Base-by-base conservation (phyloP, 35 echinoderm and acorn worm genomes). In the Heliocidaris tuberculata region DNA sequence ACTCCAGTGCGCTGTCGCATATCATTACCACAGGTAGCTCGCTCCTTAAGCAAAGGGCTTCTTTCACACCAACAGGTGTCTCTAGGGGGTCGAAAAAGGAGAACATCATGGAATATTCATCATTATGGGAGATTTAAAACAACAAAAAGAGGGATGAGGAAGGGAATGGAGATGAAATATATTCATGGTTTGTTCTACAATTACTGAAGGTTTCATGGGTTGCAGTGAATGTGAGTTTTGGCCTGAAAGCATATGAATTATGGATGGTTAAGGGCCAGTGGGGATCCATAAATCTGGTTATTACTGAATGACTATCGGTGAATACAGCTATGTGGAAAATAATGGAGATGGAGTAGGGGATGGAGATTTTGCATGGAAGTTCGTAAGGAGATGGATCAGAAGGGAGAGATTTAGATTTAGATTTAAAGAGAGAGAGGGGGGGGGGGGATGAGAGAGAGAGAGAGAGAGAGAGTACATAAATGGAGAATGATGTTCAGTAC, bases 61-160 rank as follows among this genome's bases (percentile, higher is more conserved):
- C 15, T 78, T 78, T 78, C 65, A 78, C 65, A 78, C 65, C 65
- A 78, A 78, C 65, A 78, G 65, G 65, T 78, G 65, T 78, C 65
- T 78, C 65, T 7, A 2, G 65, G 65, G 65, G 65, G 60, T 8
- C 1, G 65, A 78, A 78, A 60, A 78, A 19, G 19, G 65, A 78
- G 27, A 78, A 8, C 65, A 78, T 78, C 65, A 78, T 78, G 7
- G 65, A 78, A 78, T 78, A 78, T 78, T 78, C 21, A 78, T 78
- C 65, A 19, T 78, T 78, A 78, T 78, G 19, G 27, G 27, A 24
- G 65, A 78, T 78, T 78, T 78, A 78, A 1, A 78, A 78, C 7
- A 19, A 78, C 7, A 27, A n/a, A 78, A 78, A 78, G 27, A 78
- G 65, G 27, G 27, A 78, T 78, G 65, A n/a, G 65, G n/a, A 21